These are phyloP conservation scores for Glaucopsyche alexis DNA, from an alignment of 2,888 invertebrate species.

Conservation along the genomic window DNA sequence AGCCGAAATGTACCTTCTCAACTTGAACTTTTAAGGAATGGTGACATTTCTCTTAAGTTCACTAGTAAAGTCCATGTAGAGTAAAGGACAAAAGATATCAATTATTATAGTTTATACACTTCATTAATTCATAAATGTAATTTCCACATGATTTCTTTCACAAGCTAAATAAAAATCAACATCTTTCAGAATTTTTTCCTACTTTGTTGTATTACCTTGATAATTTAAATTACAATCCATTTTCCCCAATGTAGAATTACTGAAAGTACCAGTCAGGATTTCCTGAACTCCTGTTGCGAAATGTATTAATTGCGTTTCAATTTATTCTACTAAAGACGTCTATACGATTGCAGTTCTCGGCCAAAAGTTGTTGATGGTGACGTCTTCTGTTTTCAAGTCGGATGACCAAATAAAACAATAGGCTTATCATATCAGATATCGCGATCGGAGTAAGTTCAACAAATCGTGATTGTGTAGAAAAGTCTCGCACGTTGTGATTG, in stretches of 20 bases:
- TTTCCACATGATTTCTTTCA: no score
- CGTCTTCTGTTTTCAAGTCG: neutral
- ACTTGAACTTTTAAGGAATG: constrained; percentile 4
- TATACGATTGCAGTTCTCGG: no score
- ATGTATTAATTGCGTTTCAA: no score
- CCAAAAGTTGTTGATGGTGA: neutral
- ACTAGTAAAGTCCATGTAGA: neutral
- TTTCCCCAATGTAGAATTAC: no score
- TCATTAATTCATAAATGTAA: neutral
- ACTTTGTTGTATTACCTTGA: neutral
- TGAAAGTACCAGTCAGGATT: no score
- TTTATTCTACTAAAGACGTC: no score
- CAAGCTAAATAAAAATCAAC: no score
- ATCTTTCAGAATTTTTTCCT: neutral
- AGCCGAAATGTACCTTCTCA: neutral
- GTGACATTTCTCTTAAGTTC: constrained; percentile 2
- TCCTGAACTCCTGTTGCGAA: no score
- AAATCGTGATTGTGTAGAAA: constrained; percentile 6
- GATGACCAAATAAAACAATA: neutral
- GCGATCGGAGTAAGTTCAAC: neutral
- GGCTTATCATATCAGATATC: neutral
- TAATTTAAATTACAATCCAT: no score
- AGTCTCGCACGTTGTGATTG: constrained; percentile 18
- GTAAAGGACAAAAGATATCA: neutral
- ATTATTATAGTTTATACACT: neutral